phyloP scores from a whole-genome alignment of 2,888 invertebrate species.

The Schrankia costaestrigalis region DNA sequence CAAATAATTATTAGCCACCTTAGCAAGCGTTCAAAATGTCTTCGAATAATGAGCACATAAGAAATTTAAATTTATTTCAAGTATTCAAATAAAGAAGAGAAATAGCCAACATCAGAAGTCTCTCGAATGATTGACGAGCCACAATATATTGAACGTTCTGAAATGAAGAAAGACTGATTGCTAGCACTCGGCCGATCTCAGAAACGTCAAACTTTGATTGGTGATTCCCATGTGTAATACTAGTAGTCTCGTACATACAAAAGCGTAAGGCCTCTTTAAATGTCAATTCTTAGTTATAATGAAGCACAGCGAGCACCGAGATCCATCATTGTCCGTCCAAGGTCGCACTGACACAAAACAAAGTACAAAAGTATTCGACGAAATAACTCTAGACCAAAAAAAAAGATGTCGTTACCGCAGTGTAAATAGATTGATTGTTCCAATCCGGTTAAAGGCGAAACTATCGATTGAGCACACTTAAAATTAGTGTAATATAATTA shows the following conservation, averaged over 20 bases:
- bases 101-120: conserved; percentile 45
- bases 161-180: conserved; percentile 61
- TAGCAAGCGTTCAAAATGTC: conserved; percentile 6
- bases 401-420: conserved; percentile 24
- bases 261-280: conserved; percentile 45
- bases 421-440: conserved; percentile 27
- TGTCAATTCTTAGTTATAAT: conserved; percentile 40
- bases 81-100: conserved; percentile 58
- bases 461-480: conserved; percentile 63
- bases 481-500: conserved; percentile 73
- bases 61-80: conserved; percentile 65
- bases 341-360: conserved; percentile 55
- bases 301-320: conserved; percentile 39
- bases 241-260: conserved; percentile 62
- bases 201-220: conserved; percentile 76
- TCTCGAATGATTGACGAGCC: conserved; percentile 66
- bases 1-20: too few relatives aligned
- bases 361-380: conserved; percentile 43
- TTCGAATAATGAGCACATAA: conserved; percentile 29
- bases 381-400: conserved; percentile 21
- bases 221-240: conserved; percentile 80
- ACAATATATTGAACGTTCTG: conserved; percentile 50
- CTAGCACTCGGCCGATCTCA: conserved; percentile 58
- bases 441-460: conserved; percentile 49
- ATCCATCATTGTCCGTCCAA: conserved; percentile 68